Evolutionary conservation across 2,888 invertebrate genomes (phyloP).

Genomic region (Omphaloscelis lunosa): DNA sequence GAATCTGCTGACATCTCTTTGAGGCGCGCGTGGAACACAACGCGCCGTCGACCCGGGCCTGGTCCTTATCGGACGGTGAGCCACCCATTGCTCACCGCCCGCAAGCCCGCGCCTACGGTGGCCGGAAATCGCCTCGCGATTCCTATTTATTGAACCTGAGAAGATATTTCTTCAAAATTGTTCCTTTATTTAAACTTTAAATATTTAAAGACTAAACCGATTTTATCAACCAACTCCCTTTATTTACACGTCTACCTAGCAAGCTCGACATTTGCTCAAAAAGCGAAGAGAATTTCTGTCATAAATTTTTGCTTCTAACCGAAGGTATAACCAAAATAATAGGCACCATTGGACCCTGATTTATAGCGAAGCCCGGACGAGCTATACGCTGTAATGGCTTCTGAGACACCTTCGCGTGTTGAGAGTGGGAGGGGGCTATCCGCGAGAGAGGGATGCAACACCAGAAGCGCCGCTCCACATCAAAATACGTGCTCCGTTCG

Average conservation of each 20-base stretch:
- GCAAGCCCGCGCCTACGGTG: too few relatives aligned
- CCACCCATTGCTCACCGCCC: too few relatives aligned
- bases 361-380: constrained; percentile 85
- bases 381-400: constrained; percentile 89
- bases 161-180: neutral
- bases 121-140: too few relatives aligned
- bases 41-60: too few relatives aligned
- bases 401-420: constrained; percentile 85
- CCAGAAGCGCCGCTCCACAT: constrained; percentile 91
- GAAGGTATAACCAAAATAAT: constrained; percentile 83
- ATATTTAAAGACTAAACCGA: neutral
- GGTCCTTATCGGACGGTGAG: too few relatives aligned
- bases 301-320: constrained; percentile 78
- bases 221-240: neutral
- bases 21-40: too few relatives aligned
- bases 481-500: constrained; percentile 91
- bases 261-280: constrained; percentile 12
- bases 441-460: constrained; percentile 78
- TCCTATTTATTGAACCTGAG: neutral
- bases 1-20: too few relatives aligned
- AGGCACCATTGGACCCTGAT: constrained; percentile 88
- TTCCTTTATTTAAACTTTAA: neutral
- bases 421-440: constrained; percentile 76
- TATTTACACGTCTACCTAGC: neutral
- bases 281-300: constrained; percentile 79